Conservation (phyloP, 1,140 invertebrate species). For the Oreohelix idahoensis region DNA sequence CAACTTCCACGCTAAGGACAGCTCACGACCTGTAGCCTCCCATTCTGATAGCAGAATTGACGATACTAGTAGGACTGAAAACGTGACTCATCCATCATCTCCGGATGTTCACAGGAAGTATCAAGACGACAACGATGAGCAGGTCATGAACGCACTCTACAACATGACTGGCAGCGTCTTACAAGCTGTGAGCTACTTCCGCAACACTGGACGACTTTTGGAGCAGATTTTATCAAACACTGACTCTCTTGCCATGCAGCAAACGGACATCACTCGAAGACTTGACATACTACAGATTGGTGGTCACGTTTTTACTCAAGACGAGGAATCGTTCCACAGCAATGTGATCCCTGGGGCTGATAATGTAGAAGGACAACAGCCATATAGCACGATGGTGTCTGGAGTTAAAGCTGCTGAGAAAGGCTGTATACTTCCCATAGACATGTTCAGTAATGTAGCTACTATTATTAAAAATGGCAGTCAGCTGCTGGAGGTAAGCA, state of each 20-base stretch:
- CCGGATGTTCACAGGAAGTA: neutral
- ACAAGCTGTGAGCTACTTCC: conserved; percentile 30
- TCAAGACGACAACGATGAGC: conserved; percentile 24
- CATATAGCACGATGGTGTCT: neutral
- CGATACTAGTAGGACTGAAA: neutral
- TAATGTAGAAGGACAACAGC: neutral
- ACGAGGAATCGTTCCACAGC: neutral
- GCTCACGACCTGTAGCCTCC: neutral
- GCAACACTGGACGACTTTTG: conserved; percentile 8
- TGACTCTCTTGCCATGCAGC: neutral
- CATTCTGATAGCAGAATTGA: neutral
- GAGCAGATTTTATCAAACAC: conserved; percentile 34
- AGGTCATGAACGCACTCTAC: conserved; percentile 16
- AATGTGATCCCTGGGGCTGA: neutral
- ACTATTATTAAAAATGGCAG: conserved; percentile 30
- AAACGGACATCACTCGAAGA: neutral
- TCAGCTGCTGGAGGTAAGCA: conserved; percentile 36
- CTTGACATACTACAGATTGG: neutral
- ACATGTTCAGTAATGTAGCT: neutral
- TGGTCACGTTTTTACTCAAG: neutral
- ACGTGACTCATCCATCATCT: neutral
- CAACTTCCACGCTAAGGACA: neutral
- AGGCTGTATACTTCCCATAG: neutral
- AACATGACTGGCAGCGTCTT: conserved; percentile 36
- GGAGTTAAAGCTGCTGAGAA: neutral